Evolutionary conservation across 2,888 invertebrate species (phyloP), one percentile per base, ranked within the genome.

Genomic region (Cotesia congregata): DNA sequence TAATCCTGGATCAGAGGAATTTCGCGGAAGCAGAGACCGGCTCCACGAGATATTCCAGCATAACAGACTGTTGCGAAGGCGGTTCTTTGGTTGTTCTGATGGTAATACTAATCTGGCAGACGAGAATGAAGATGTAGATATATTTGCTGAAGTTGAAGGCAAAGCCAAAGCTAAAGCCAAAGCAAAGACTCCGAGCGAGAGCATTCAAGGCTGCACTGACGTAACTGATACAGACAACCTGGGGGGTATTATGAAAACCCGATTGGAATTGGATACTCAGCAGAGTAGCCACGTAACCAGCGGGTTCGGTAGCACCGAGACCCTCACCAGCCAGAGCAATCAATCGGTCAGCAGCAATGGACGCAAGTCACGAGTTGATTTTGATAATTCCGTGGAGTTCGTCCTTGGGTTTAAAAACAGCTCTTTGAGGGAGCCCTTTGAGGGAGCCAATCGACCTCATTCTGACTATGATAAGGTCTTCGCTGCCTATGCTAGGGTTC

Each of bases 301-400:
- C 41, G 87, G 88, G 7, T 89, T 88, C 20, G 89, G 89, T 0
- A 89, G 89, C 76, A 88, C 88, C 5, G 89, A 89, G 69, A 89
- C 89, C 0, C 81, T 89, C 12, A 86, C 86, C 38, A 89, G 89
- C 68, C 89, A 88, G 74, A 89, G 88, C 77, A 89, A 89, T 73
- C 87, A 87, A 61, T 88, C 88, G 5, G 87, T 88, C 70, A 87
- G 86, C 74, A 83, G 82, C 4, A 86, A 83, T 64, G 88, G 86
- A 0, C 80, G 86, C 7, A 88, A 87, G 70, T 86, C 87, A 1
- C 82, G 84, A 38, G 83, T 81, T 1, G 85, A 84, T 1, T 83
- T 83, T 59, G 86, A 83, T 59, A 83, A 83, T 67, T 85, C 85
- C 0, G 85, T 87, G 1, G 86, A 87, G 69, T 79, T 79, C 59